Evolutionary conservation across 2,113 vertebrate species (phyloP).

Genomic region (Echinops telfairi): DNA sequence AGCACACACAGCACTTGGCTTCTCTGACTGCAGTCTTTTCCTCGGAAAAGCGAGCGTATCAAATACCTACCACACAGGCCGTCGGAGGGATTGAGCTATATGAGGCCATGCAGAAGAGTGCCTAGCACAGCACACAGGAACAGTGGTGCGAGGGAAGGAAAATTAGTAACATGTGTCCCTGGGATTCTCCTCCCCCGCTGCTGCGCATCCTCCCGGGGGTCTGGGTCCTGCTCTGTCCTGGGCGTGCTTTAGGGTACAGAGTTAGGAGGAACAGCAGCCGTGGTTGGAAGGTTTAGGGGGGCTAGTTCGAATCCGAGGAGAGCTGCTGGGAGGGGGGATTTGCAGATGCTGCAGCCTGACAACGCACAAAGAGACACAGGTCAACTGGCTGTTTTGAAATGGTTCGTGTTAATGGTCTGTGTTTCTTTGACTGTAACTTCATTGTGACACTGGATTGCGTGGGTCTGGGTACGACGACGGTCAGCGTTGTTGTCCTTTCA

Average conservation of each 20-base stretch:
- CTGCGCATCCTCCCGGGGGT: neutral
- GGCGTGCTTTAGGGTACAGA: neutral
- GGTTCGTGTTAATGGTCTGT: neutral
- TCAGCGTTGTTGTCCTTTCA: slow-evolving; percentile 24
- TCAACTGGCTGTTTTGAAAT: neutral
- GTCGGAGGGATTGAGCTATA: neutral
- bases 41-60: slow-evolving; percentile 4
- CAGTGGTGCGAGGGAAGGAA: neutral
- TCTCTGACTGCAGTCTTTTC: neutral
- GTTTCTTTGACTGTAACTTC: neutral
- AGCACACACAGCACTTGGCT: neutral
- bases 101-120: neutral
- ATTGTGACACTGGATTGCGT: neutral
- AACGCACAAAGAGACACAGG: neutral
- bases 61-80: neutral
- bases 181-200: neutral
- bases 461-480: neutral
- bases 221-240: neutral
- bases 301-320: no score
- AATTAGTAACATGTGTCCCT: neutral
- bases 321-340: neutral
- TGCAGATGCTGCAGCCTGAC: neutral
- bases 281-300: neutral
- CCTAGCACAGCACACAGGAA: neutral
- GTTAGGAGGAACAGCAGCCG: neutral